These are phyloP conservation scores for Eptesicus fuscus DNA, from an alignment of 2,113 vertebrate genomes.

Conservation along the genomic window DNA sequence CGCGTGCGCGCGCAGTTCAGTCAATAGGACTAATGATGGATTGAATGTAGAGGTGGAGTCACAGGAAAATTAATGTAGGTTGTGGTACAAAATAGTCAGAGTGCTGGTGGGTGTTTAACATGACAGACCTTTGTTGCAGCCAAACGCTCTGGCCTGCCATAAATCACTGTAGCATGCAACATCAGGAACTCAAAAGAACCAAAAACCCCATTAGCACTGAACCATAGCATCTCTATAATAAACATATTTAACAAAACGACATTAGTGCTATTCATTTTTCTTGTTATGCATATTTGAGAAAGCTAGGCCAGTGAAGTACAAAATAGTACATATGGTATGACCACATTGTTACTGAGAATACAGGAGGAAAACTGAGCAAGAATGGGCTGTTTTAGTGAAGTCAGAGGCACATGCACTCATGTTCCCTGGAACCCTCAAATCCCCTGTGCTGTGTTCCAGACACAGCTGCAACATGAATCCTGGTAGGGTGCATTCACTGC, in stretches of 20 bases:
- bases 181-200: slow-evolving; percentile 42
- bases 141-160: slow-evolving; percentile 35
- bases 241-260: slow-evolving; percentile 57
- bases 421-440: not conserved
- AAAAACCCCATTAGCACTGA: slow-evolving; percentile 50
- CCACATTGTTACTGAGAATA: not conserved
- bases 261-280: slow-evolving; percentile 49
- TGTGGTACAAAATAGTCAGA: not conserved
- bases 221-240: slow-evolving; percentile 54
- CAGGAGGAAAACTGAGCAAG: not conserved
- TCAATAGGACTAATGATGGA: slow-evolving; percentile 27
- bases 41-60: slow-evolving; percentile 8
- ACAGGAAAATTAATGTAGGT: slow-evolving; percentile 57
- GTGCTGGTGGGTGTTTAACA: slow-evolving; percentile 48
- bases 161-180: slow-evolving; percentile 53
- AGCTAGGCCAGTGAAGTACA: not conserved
- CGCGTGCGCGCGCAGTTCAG: not conserved
- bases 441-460: not conserved
- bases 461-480: not conserved
- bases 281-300: slow-evolving; percentile 50
- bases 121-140: slow-evolving; percentile 41
- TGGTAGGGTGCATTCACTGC: not conserved
- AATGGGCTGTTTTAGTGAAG: not conserved
- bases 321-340: slow-evolving; percentile 9
- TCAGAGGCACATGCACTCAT: not conserved